phyloP scores from a whole-genome alignment of 2,797 vertebrate species.

The Chanos chanos region DNA sequence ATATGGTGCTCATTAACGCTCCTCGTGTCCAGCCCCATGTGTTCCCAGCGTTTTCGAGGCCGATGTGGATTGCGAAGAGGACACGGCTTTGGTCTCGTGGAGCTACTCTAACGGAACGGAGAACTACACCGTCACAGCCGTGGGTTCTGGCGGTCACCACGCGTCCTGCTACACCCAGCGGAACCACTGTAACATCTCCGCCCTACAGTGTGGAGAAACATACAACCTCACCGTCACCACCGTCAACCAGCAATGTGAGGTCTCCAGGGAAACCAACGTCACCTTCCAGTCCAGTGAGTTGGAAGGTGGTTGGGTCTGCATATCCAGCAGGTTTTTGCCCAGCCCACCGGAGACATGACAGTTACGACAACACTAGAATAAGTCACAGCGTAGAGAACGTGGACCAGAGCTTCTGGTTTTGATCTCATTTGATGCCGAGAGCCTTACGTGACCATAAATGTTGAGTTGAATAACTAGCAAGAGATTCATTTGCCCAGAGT shows the following conservation, averaged over 20 bases:
- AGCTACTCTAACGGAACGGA: slow-evolving; percentile 31
- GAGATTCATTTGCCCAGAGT: no score
- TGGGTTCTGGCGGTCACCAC: slow-evolving; percentile 41
- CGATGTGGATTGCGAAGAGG: slow-evolving; percentile 48
- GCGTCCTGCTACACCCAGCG: slow-evolving; percentile 55
- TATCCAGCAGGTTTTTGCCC: no score
- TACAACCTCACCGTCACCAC: slow-evolving; percentile 56
- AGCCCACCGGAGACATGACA: no score
- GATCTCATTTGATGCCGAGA: no score
- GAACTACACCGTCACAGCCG: slow-evolving; percentile 53
- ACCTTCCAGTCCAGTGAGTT: slow-evolving; percentile 58
- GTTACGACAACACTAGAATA: no score
- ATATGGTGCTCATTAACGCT: no score
- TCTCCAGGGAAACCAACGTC: slow-evolving; percentile 18
- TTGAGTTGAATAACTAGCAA: no score
- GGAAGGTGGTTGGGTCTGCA: neutral
- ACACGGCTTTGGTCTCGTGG: slow-evolving; percentile 59
- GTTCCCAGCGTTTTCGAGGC: slow-evolving; percentile 42
- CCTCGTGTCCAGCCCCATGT: slow-evolving; percentile 59
- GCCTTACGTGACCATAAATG: no score
- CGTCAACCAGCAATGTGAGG: slow-evolving; percentile 54
- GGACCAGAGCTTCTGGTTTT: no score
- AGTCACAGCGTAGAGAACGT: no score
- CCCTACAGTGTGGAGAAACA: slow-evolving; percentile 55
- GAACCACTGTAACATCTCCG: slow-evolving; percentile 52